Evolutionary conservation across 2,888 invertebrate species (phyloP), one percentile per base, ranked within the genome.

Genomic region (Lordiphosa andalusiaca): DNA sequence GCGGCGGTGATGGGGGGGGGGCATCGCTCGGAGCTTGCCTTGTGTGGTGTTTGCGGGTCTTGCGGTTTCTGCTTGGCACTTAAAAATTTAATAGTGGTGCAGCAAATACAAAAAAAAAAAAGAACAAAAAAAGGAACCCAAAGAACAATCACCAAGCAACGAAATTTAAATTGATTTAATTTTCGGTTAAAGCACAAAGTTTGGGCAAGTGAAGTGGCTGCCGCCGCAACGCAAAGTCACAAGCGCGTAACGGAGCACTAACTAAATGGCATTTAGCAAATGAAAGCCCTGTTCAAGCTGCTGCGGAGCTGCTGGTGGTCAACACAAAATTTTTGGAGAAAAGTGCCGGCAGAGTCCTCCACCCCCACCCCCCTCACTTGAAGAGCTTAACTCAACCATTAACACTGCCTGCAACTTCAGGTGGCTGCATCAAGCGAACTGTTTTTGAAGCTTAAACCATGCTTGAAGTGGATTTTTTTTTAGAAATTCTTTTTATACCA

Each of bases 11-110:
- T n/a, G 23, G 16, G 9, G 44, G 21, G 10, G 38, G 38, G 30
- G 30, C 7, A 7, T 2, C 2, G 39, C 54, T 40, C 60, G 63
- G 37, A 65, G 78, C 67, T 71, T 42, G 42, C 42, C 74, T 77
- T 76, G 69, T 77, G 77, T 84, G 84, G 84, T 69, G 71, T 84
- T 77, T 81, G 84, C 40, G 82, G 82, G 60, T 57, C 81, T 69
- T 78, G 82, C 56, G 84, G 84, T 73, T 71, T 59, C 59, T 49
- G 74, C 67, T 66, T 53, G 77, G 82, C 75, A 78, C 84, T 82
- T 84, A 75, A 82, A 77, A 80, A 80, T 84, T 80, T 80, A 80
- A 77, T 83, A 77, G 78, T 74, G 56, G 57, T 66, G 74, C 65
- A 77, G 68, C 70, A 73, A 70, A 71, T 57, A 52, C 55, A 62